phyloP scores from a whole-genome alignment of 2,888 invertebrate species.

The Tenodera sinensis region DNA sequence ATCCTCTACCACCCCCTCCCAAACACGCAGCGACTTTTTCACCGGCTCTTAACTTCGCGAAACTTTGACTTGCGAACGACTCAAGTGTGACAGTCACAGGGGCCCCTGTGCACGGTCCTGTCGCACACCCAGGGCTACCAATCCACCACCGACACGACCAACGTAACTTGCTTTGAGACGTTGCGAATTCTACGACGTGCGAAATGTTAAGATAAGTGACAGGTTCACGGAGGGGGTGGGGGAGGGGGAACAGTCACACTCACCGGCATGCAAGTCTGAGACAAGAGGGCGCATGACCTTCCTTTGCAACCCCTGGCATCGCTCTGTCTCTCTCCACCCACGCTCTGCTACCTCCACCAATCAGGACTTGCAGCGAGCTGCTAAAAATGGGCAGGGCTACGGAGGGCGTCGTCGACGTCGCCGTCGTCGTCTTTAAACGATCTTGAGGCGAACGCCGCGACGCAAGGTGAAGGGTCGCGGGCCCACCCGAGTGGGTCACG shows the following conservation, averaged over 20 bases:
- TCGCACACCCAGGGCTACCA: neutral
- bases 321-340: conserved; percentile 9
- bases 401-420: conserved; percentile 13
- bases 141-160: too few relatives aligned
- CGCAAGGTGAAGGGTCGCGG: conserved; percentile 2
- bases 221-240: neutral
- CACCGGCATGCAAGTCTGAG: neutral
- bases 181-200: conserved; percentile 9
- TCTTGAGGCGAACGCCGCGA: neutral
- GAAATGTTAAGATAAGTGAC: neutral
- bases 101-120: neutral
- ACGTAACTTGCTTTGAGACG: neutral
- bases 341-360: neutral
- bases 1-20: neutral
- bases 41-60: conserved; percentile 11
- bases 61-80: neutral
- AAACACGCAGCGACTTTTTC: neutral
- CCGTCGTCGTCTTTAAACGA: conserved; percentile 5
- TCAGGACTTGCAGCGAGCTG: conserved; percentile 14
- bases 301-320: neutral
- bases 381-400: conserved; percentile 22
- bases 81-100: neutral
- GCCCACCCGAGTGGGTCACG: conserved; percentile 2
- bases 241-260: neutral
- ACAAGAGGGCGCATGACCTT: conserved; percentile 20